A percentile compares a stretch with the other conserved stretches of the same genome.
Evolutionary conservation across 1,140 invertebrate genomes (phyloP).

Genomic region (Drosophila chauvacae): DNA sequence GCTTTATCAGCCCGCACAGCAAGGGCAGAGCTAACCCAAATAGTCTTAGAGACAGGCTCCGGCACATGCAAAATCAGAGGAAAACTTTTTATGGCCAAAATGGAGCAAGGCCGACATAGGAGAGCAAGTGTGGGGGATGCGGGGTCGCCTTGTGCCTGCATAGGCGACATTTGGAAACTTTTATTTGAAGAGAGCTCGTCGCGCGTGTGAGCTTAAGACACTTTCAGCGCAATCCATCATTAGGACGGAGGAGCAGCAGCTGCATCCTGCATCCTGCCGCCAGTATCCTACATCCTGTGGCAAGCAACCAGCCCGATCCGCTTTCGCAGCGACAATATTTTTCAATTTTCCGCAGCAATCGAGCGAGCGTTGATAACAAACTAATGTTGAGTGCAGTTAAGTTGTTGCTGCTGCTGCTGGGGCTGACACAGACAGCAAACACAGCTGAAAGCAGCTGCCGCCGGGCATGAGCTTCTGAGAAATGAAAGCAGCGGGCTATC

Average conservation of each 20-base stretch:
- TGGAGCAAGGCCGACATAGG: conserved; percentile 26
- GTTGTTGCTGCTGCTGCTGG: conserved; percentile 20
- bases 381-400: conserved; percentile 72
- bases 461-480: conserved; percentile 26
- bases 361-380: conserved; percentile 81
- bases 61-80: conserved; percentile 72
- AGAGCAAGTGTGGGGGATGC: background rate
- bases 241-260: conserved; percentile 38
- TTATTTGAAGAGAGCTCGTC: conserved; percentile 49
- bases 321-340: conserved; percentile 72
- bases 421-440: conserved; percentile 32
- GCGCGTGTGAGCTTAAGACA: conserved; percentile 70
- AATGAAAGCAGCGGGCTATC: conserved; percentile 36
- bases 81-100: conserved; percentile 70
- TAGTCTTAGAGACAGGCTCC: conserved; percentile 38
- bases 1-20: conserved; percentile 60
- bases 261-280: conserved; percentile 23
- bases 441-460: conserved; percentile 28
- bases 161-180: conserved; percentile 70
- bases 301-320: conserved; percentile 29
- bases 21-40: conserved; percentile 52
- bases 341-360: conserved; percentile 80
- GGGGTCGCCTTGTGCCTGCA: conserved; percentile 44
- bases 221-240: conserved; percentile 76
- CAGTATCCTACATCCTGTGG: conserved; percentile 20